Evolutionary conservation across 2,888 invertebrate species (phyloP).

Genomic region (Agrilus mali): DNA sequence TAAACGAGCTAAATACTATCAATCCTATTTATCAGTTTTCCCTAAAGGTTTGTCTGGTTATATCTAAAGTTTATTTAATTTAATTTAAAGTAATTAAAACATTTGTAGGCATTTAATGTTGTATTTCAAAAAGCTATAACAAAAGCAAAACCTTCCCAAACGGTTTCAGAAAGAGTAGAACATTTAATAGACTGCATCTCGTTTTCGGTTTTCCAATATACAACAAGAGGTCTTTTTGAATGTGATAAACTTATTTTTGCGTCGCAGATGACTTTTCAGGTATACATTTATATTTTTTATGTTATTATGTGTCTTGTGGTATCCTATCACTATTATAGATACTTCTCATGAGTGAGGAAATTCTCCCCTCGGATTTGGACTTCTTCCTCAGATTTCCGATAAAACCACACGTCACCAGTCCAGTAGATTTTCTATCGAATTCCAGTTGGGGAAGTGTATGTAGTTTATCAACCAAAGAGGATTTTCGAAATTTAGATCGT

Average conservation of each 20-base stretch:
- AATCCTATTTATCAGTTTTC: conserved; percentile 97
- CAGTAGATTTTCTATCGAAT: conserved; percentile 89
- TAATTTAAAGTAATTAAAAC: no score
- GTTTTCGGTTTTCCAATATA: conserved; percentile 90
- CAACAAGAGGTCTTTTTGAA: conserved; percentile 87
- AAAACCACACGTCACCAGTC: conserved; percentile 84
- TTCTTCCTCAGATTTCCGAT: conserved; percentile 87
- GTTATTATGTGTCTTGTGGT: background rate
- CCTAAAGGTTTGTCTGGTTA: conserved; percentile 53
- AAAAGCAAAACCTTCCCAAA: conserved; percentile 69
- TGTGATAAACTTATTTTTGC: conserved; percentile 93
- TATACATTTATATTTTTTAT: conserved; percentile 24
- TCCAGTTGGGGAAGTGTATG: conserved; percentile 93
- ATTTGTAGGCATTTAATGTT: conserved; percentile 83
- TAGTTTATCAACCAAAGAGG: conserved; percentile 78
- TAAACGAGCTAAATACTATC: conserved; percentile 90
- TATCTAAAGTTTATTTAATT: background rate
- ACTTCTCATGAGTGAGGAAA: conserved; percentile 74
- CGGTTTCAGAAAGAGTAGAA: conserved; percentile 63
- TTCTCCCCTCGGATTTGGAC: conserved; percentile 75
- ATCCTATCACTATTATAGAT: conserved; percentile 43
- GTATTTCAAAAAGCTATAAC: conserved; percentile 95
- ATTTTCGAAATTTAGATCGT: conserved; percentile 84
- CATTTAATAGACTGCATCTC: conserved; percentile 92
- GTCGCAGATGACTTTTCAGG: conserved; percentile 93